Percentiles rank a stretch among this genome's conserved stretches.
Conservation (phyloP, 2,797 vertebrate species). For the Pelochelys cantorii region DNA sequence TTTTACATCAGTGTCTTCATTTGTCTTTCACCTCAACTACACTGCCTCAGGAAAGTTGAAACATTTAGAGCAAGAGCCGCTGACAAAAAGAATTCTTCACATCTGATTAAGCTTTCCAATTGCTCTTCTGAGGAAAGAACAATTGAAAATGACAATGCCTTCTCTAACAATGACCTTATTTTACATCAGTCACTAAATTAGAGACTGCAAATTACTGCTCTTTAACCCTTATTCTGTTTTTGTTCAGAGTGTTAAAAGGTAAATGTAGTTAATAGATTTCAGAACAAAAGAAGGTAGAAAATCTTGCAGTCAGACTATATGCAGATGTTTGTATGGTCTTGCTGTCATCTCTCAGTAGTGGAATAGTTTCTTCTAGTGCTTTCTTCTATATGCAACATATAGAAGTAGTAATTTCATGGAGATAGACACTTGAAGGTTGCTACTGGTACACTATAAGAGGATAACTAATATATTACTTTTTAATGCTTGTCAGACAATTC, state of each 20-base stretch:
- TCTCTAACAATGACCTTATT: background rate
- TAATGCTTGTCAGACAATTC: background rate
- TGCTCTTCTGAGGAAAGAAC: background rate
- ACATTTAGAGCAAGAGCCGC: background rate
- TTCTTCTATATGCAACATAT: background rate
- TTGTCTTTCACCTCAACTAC: background rate
- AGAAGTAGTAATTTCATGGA: background rate
- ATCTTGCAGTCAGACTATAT: background rate
- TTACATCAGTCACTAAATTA: constrained; percentile 4
- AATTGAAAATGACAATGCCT: background rate
- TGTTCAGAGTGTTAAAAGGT: background rate
- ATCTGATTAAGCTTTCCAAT: background rate
- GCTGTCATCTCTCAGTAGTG: background rate
- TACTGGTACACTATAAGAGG: too few relatives aligned
- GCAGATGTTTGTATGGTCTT: fast-evolving
- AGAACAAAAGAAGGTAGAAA: too few relatives aligned
- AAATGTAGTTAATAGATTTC: background rate
- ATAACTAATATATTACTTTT: background rate
- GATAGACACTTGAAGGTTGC: background rate
- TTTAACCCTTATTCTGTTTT: background rate
- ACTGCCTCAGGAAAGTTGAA: background rate
- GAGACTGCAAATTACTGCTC: background rate
- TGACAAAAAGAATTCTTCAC: background rate
- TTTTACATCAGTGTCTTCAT: background rate
- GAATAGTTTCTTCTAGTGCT: fast-evolving